Percentiles rank a stretch among this genome's conserved stretches.
These are phyloP conservation scores for Lepeophtheirus nordmannii DNA, from an alignment of 2,888 invertebrate genomes.

Conservation along the genomic window DNA sequence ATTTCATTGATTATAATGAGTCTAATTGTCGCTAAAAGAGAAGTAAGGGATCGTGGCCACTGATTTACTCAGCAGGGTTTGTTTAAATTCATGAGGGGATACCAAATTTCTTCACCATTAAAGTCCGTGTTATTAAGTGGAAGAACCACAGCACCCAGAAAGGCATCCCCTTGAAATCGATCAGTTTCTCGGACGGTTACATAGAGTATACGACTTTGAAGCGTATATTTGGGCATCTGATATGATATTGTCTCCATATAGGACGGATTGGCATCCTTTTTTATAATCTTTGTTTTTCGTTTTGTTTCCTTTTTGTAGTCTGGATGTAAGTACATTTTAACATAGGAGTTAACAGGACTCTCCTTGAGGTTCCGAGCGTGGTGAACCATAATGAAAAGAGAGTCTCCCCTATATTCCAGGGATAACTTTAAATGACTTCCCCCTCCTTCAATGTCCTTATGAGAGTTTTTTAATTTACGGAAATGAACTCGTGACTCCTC, in stretches of 20 bases:
- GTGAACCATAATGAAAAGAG: slow-evolving; percentile 64
- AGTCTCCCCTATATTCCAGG: slow-evolving; percentile 55
- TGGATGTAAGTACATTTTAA: slow-evolving; percentile 63
- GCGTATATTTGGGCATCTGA: slow-evolving; percentile 41
- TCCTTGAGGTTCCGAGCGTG: slow-evolving; percentile 64
- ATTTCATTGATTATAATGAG: too few relatives aligned
- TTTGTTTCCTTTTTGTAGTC: slow-evolving; percentile 83
- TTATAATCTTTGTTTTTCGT: slow-evolving; percentile 83
- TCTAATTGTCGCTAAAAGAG: too few relatives aligned
- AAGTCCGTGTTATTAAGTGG: slow-evolving; percentile 56
- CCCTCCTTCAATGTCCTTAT: slow-evolving; percentile 29
- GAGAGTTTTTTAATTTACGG: slow-evolving; percentile 45
- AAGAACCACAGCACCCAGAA: slow-evolving; percentile 77
- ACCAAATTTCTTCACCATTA: slow-evolving; percentile 32
- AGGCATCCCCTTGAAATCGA: slow-evolving; percentile 80
- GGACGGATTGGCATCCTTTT: slow-evolving; percentile 81
- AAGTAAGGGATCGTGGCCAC: too few relatives aligned
- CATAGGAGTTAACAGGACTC: slow-evolving; percentile 38
- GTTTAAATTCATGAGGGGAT: neutral
- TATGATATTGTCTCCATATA: slow-evolving; percentile 82
- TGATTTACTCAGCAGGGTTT: neutral
- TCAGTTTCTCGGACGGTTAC: slow-evolving; percentile 91
- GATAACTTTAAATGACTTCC: slow-evolving; percentile 62
- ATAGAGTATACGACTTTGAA: slow-evolving; percentile 56
- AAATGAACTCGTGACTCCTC: slow-evolving; percentile 58